phyloP scores from a whole-genome alignment of 2,888 invertebrate species.

The Fragum sueziense region DNA sequence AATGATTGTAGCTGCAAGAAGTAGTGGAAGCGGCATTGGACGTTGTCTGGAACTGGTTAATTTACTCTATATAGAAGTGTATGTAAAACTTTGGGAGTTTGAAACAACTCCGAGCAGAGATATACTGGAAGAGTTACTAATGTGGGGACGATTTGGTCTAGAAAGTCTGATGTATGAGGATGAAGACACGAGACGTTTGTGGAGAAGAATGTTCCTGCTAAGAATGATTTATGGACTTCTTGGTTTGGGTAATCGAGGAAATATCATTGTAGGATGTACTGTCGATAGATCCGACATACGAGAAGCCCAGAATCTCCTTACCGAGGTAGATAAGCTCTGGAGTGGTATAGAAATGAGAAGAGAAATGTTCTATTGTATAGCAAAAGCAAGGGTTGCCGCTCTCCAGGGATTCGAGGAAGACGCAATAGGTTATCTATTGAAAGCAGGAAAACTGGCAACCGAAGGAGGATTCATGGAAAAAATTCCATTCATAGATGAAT shows the following conservation, averaged over 20 bases:
- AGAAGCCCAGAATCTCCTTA: conserved; percentile 41
- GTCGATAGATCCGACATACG: conserved; percentile 47
- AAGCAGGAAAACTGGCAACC: conserved; percentile 37
- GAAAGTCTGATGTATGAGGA: conserved; percentile 51
- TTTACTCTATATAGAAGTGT: conserved; percentile 59
- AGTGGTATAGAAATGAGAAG: conserved; percentile 56
- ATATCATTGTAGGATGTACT: conserved; percentile 28
- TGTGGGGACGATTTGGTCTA: conserved; percentile 54
- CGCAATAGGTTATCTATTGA: conserved; percentile 20
- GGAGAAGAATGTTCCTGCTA: conserved; percentile 60
- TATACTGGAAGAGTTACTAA: background rate
- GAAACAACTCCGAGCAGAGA: conserved; percentile 22
- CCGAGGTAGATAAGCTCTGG: conserved; percentile 33
- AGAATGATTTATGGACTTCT: conserved; percentile 61
- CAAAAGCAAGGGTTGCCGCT: conserved; percentile 48
- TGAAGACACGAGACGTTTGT: conserved; percentile 42
- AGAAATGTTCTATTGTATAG: conserved; percentile 61
- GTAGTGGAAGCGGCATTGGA: conserved; percentile 10
- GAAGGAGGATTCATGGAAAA: conserved; percentile 36
- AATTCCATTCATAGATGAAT: background rate
- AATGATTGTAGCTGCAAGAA: conserved; percentile 42
- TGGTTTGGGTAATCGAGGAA: conserved; percentile 57
- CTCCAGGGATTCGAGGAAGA: background rate
- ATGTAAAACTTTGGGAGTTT: conserved; percentile 56
- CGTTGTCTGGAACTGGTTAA: conserved; percentile 57